phyloP scores from a whole-genome alignment of 2,113 vertebrate species.

The Anoplopoma fimbria region DNA sequence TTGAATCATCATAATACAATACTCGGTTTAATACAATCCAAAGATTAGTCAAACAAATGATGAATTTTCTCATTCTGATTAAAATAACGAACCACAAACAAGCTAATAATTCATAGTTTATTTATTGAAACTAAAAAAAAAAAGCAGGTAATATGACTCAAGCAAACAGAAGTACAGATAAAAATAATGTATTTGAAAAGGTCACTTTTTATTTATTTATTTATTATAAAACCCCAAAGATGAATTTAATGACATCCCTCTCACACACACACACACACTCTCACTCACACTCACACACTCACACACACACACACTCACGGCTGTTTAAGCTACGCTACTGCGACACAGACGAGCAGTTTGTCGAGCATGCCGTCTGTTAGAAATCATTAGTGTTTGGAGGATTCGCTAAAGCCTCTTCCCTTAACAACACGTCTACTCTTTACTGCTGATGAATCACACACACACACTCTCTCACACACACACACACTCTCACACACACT shows the following conservation, averaged over 20 bases:
- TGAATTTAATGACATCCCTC: slow-evolving; percentile 33
- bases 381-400: slow-evolving; percentile 39
- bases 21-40: too few species aligned
- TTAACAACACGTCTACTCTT: not conserved
- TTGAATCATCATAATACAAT: too few species aligned
- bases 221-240: slow-evolving; percentile 86
- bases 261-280: not conserved
- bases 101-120: slow-evolving; percentile 50
- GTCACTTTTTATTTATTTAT: slow-evolving; percentile 83
- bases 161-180: slow-evolving; percentile 81
- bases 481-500: too few species aligned
- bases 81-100: not conserved
- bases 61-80: not conserved
- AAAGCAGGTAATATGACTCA: slow-evolving; percentile 82
- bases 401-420: too few species aligned
- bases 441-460: too few species aligned
- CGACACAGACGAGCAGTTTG: slow-evolving; percentile 8
- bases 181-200: slow-evolving; percentile 83
- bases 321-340: too few species aligned
- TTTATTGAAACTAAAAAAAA: slow-evolving; percentile 82
- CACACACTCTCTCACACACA: too few species aligned
- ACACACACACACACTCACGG: not conserved
- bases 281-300: slow-evolving; percentile 5
- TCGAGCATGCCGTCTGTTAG: too few species aligned
- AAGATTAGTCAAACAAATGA: not conserved